Conservation (phyloP, 2,888 invertebrate genomes). For the Thera obeliscata region DNA sequence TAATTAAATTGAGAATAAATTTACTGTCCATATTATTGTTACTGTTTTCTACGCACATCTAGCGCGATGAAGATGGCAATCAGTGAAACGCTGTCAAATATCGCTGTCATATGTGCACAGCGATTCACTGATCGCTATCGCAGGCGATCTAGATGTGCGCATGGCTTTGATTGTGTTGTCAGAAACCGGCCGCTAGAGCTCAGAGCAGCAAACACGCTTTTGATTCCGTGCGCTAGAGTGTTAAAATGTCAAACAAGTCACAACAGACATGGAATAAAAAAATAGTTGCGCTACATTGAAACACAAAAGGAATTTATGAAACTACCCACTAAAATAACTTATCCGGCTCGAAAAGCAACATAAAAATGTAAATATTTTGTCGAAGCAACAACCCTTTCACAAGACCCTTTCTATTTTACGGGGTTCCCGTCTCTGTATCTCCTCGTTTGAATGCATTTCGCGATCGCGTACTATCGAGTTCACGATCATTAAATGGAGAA, state of each 20-base stretch:
- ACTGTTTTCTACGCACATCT: too few relatives aligned
- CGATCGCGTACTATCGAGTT: conserved; percentile 46
- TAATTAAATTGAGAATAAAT: too few relatives aligned
- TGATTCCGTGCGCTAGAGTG: not conserved
- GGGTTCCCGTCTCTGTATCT: conserved; percentile 44
- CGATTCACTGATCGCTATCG: too few relatives aligned
- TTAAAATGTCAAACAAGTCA: not conserved
- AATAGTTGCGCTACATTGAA: conserved; percentile 2
- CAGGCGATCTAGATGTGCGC: too few relatives aligned
- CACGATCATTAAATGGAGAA: conserved; percentile 46
- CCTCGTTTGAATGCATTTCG: conserved; percentile 52
- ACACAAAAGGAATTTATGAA: conserved; percentile 22
- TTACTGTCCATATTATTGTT: too few relatives aligned
- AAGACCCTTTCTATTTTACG: conserved; percentile 30
- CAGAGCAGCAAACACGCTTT: too few relatives aligned
- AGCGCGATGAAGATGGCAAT: too few relatives aligned
- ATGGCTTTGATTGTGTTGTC: too few relatives aligned
- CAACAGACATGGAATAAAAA: not conserved
- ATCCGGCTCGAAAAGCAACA: conserved; percentile 22
- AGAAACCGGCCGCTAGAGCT: not conserved
- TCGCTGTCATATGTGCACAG: too few relatives aligned
- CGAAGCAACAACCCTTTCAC: conserved; percentile 35
- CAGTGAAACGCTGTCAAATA: too few relatives aligned
- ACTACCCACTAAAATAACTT: conserved; percentile 24
- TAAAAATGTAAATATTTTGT: conserved; percentile 43